phyloP scores from a whole-genome alignment of 1,140 invertebrate species.

The Drosophila ogumai region DNA sequence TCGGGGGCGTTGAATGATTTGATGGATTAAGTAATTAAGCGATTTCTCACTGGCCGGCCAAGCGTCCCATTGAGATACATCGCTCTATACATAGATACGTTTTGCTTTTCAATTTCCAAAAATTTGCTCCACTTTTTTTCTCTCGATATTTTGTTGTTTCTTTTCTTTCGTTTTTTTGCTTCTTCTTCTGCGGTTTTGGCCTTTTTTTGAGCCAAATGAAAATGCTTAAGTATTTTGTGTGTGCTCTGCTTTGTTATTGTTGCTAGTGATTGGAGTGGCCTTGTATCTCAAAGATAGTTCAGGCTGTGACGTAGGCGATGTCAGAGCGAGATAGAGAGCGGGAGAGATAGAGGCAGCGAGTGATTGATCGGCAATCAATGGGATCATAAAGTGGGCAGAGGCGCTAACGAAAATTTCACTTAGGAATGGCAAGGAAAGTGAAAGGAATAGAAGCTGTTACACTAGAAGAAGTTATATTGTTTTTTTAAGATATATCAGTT shows the following conservation, averaged over 20 bases:
- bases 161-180: conserved; percentile 5
- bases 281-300: conserved; percentile 48
- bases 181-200: conserved; percentile 40
- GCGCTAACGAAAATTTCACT: conserved; percentile 25
- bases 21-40: conserved; percentile 71
- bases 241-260: conserved; percentile 35
- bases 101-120: conserved; percentile 74
- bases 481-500: too few relatives aligned
- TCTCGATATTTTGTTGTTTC: conserved; percentile 7
- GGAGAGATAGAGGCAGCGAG: neutral
- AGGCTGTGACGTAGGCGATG: conserved; percentile 34
- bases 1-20: conserved; percentile 60
- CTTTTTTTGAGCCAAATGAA: conserved; percentile 48
- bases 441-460: neutral
- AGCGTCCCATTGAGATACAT: conserved; percentile 42
- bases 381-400: conserved; percentile 27
- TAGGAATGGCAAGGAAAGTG: neutral
- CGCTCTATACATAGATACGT: conserved; percentile 37
- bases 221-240: conserved; percentile 40
- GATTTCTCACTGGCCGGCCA: conserved; percentile 24
- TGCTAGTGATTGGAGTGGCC: conserved; percentile 34
- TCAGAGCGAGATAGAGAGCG: neutral
- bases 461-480: neutral
- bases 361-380: conserved; percentile 49
- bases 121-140: conserved; percentile 68